Percentiles rank a stretch among this genome's conserved stretches.
Evolutionary conservation across 1,140 invertebrate species (phyloP).

Genomic region (Drosophila parabipectinata): DNA sequence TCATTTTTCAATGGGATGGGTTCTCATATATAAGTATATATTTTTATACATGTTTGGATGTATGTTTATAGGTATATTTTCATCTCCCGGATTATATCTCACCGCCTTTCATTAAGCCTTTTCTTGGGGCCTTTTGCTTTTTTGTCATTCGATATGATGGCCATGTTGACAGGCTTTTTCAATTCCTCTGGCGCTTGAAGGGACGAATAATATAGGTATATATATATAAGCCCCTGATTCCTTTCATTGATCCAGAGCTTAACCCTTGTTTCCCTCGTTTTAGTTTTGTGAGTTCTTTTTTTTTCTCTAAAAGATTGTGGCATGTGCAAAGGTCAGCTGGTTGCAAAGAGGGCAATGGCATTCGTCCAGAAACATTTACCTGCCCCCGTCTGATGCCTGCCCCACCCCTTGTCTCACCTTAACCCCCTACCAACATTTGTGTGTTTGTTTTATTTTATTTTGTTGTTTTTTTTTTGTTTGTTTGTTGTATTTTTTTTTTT

Average conservation of each 20-base stretch:
- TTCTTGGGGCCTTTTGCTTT: slow-evolving; percentile 16
- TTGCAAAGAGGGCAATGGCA: slow-evolving; percentile 72
- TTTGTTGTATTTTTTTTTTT: background rate
- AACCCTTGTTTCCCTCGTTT: slow-evolving; percentile 10
- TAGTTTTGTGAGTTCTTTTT: background rate
- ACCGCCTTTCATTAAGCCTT: background rate
- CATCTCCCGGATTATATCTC: background rate
- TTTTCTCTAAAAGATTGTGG: slow-evolving; percentile 33
- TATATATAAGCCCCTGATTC: slow-evolving; percentile 5
- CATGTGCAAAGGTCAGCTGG: slow-evolving; percentile 80
- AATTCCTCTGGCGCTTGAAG: slow-evolving; percentile 24
- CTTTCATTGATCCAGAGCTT: slow-evolving; percentile 5
- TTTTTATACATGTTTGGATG: too few relatives aligned
- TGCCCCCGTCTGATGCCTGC: slow-evolving; percentile 20
- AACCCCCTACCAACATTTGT: background rate
- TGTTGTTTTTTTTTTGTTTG: background rate
- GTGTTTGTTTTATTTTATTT: background rate
- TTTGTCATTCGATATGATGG: slow-evolving; percentile 76
- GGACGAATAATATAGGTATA: too few relatives aligned
- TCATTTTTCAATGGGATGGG: background rate
- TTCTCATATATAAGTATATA: background rate
- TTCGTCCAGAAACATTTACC: slow-evolving; percentile 59
- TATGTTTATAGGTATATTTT: background rate
- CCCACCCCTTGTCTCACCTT: background rate
- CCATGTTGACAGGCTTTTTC: slow-evolving; percentile 58